Conservation (phyloP, 2,888 invertebrate species). For the Polyommatus icarus region DNA sequence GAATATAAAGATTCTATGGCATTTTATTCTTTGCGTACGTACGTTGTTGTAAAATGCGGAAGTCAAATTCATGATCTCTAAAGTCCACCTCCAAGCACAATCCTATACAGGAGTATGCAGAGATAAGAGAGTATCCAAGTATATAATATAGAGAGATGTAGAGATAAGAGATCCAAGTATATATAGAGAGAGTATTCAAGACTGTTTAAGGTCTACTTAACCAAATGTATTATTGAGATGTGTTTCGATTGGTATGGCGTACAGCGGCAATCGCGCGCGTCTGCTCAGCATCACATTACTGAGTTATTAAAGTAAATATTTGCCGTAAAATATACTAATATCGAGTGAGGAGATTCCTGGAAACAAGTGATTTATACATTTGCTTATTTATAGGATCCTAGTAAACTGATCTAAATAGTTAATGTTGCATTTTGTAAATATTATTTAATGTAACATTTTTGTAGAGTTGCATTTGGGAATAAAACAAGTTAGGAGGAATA, state of each 20-base stretch:
- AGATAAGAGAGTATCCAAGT: no score
- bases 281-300: conserved; percentile 6
- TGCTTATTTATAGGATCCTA: neutral
- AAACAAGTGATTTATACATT: neutral
- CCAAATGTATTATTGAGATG: neutral
- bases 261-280: neutral
- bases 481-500: no score
- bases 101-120: no score
- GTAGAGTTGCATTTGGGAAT: neutral
- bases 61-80: no score
- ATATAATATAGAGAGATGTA: no score
- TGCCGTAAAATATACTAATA: conserved; percentile 13
- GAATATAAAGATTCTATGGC: no score
- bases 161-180: no score
- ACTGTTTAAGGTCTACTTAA: neutral
- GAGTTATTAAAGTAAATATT: conserved; percentile 18
- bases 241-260: neutral
- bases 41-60: no score
- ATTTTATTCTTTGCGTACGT: no score
- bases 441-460: neutral
- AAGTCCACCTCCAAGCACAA: no score
- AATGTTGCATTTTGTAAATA: neutral
- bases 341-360: neutral
- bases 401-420: neutral
- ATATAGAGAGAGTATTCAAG: neutral